Percentiles rank a stretch among this genome's conserved stretches.
These are phyloP conservation scores for Zingel zingel DNA, from an alignment of 2,113 vertebrate species.

Conservation along the genomic window DNA sequence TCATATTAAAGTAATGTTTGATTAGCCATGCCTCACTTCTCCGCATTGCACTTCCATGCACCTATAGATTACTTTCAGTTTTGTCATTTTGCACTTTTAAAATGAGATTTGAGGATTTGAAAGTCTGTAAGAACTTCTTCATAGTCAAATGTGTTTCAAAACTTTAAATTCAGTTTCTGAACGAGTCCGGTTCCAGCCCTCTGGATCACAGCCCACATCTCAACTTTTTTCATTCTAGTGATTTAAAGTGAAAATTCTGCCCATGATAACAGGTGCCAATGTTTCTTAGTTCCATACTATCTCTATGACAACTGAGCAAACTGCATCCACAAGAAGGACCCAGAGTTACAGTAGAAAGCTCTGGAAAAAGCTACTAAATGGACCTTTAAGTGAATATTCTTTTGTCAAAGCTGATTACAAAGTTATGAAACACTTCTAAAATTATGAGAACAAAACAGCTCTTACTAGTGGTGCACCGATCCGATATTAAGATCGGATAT, in stretches of 20 bases:
- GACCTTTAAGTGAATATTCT: neutral
- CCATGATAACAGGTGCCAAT: too few species aligned
- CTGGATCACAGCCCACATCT: too few species aligned
- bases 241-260: too few species aligned
- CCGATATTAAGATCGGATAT: too few species aligned
- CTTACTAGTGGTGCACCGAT: too few species aligned
- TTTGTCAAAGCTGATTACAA: conserved; percentile 1
- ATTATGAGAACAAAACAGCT: conserved; percentile 10
- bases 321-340: neutral
- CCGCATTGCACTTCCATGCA: too few species aligned
- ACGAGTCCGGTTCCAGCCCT: too few species aligned
- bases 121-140: conserved; percentile 44
- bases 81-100: neutral
- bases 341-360: neutral
- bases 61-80: neutral
- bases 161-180: conserved; percentile 16
- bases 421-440: conserved; percentile 9
- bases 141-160: conserved; percentile 35
- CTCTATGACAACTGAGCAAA: neutral
- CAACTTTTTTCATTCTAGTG: too few species aligned
- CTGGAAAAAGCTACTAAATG: neutral
- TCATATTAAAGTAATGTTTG: neutral
- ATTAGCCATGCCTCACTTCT: neutral
- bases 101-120: conserved; percentile 37
- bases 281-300: neutral